Evolutionary conservation across 2,888 invertebrate species (phyloP).

Genomic region (Spisula solida): DNA sequence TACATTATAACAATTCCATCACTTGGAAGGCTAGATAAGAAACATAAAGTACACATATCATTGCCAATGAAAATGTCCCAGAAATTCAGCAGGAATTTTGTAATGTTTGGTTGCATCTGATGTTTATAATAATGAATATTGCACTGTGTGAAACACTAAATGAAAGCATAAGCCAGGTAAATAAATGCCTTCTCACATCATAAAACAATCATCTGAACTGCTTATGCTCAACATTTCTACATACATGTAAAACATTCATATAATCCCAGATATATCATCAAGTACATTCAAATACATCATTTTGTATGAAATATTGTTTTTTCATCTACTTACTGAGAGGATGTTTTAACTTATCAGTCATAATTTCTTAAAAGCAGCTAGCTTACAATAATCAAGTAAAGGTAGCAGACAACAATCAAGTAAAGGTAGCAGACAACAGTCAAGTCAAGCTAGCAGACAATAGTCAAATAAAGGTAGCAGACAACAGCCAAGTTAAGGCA

Average conservation of each 20-base stretch:
- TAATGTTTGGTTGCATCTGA: not conserved
- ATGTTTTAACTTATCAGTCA: not conserved
- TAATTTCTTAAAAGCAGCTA: slow-evolving; percentile 1
- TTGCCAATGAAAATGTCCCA: slow-evolving; percentile 35
- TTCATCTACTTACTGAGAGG: not conserved
- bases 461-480: not conserved
- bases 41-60: not conserved
- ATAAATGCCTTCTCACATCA: not conserved
- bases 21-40: not conserved
- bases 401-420: not conserved
- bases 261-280: not conserved
- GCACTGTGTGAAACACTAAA: not conserved
- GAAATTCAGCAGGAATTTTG: slow-evolving; percentile 29
- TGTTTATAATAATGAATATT: not conserved
- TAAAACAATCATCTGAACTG: not conserved
- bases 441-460: not conserved
- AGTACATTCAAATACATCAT: not conserved
- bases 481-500: too few species aligned
- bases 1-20: slow-evolving; percentile 7
- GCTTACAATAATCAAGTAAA: not conserved
- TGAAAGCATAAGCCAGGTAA: not conserved
- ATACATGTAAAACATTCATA: not conserved
- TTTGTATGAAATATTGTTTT: not conserved
- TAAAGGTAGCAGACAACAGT: not conserved
- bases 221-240: not conserved